phyloP scores from a whole-genome alignment of 2,797 vertebrate genomes.

The Eidolon dupreanum region DNA sequence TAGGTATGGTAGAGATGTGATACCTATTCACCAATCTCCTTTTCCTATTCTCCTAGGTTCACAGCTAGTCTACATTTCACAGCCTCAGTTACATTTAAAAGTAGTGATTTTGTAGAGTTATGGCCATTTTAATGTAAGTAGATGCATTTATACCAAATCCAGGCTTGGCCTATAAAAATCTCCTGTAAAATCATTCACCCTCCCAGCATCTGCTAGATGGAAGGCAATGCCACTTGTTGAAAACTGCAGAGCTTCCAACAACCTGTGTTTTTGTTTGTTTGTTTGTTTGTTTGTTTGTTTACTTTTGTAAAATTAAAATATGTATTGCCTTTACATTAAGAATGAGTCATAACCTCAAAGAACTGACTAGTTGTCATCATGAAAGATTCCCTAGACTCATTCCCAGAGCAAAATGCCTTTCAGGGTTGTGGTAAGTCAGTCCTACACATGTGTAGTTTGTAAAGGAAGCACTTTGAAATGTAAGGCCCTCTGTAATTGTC shows the following conservation, averaged over 20 bases:
- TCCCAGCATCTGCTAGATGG: not conserved
- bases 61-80: not conserved
- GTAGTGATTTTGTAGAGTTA: not conserved
- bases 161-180: not conserved
- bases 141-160: not conserved
- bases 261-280: not conserved
- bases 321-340: not conserved
- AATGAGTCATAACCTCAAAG: not conserved
- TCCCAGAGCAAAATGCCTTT: not conserved
- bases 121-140: not conserved
- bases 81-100: not conserved
- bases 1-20: not conserved
- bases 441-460: not conserved
- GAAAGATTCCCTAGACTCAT: not conserved
- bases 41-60: not conserved
- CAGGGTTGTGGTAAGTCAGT: not conserved
- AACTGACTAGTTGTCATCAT: not conserved
- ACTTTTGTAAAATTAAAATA: not conserved
- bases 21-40: not conserved
- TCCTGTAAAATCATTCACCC: not conserved
- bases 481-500: not conserved
- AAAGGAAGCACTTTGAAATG: slow-evolving; percentile 25
- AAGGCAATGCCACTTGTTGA: not conserved
- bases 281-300: too few relatives aligned
- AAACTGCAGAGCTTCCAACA: not conserved